Conservation (phyloP, 2,113 vertebrate genomes). For the Amphilophus citrinellus region DNA sequence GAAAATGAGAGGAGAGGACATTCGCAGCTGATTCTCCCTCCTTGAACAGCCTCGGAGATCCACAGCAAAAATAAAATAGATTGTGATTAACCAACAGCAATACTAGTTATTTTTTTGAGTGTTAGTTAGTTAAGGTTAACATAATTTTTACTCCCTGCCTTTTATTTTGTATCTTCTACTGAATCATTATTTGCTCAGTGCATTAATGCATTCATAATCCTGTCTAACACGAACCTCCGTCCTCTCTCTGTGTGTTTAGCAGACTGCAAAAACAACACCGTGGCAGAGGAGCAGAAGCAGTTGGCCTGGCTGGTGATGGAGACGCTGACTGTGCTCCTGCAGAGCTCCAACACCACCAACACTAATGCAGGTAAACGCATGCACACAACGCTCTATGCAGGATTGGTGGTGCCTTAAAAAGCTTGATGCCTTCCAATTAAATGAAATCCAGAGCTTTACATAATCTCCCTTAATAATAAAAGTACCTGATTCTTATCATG, state of each 20-base stretch:
- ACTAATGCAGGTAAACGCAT: slow-evolving; percentile 58
- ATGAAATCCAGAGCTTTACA: background rate
- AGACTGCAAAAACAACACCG: slow-evolving; percentile 88
- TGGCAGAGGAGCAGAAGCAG: slow-evolving; percentile 95
- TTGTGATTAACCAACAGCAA: too few species aligned
- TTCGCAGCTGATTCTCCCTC: too few species aligned
- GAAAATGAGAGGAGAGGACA: background rate
- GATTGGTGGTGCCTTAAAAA: background rate
- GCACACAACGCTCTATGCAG: background rate
- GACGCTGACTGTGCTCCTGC: slow-evolving; percentile 92
- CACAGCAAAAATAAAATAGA: background rate
- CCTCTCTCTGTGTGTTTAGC: slow-evolving; percentile 68
- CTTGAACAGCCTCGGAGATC: too few species aligned
- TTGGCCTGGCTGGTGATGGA: slow-evolving; percentile 97
- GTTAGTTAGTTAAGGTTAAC: too few species aligned
- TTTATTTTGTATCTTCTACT: background rate
- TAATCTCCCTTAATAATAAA: background rate
- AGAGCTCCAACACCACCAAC: slow-evolving; percentile 95
- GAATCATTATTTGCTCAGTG: background rate
- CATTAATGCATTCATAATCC: accelerated
- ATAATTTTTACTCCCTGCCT: too few species aligned
- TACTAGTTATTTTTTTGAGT: too few species aligned
- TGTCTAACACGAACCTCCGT: background rate
- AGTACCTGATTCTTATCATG: background rate
- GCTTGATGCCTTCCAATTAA: background rate